A percentile compares a stretch with the other conserved stretches of the same genome.
Evolutionary conservation across 2,888 invertebrate species (phyloP).

Genomic region (Agriopis marginaria): DNA sequence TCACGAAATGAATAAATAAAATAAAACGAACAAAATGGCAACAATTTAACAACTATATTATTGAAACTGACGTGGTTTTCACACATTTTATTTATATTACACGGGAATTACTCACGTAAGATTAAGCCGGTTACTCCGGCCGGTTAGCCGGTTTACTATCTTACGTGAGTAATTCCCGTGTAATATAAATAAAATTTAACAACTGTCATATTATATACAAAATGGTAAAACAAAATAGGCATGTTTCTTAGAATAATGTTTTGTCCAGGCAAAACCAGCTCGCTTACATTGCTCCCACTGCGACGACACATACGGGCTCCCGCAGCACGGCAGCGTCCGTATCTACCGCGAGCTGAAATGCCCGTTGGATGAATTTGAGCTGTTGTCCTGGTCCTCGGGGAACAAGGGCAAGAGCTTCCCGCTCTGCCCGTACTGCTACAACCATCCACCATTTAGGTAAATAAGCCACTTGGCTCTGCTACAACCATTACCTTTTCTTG

Average conservation of each 20-base stretch:
- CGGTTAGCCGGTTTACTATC: too few relatives aligned
- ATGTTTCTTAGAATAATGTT: neutral
- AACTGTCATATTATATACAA: too few relatives aligned
- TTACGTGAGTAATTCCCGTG: too few relatives aligned
- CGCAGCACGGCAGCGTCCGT: conserved; percentile 96
- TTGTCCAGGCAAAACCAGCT: conserved; percentile 91
- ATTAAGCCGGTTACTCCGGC: too few relatives aligned
- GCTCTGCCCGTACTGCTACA: conserved; percentile 99
- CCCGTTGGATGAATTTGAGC: conserved; percentile 98
- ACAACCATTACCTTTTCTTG: conserved; percentile 19
- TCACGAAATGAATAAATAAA: too few relatives aligned
- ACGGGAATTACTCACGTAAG: too few relatives aligned
- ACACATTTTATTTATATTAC: too few relatives aligned
- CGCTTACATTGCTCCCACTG: conserved; percentile 98
- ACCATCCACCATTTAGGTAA: conserved; percentile 97
- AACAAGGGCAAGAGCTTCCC: conserved; percentile 97
- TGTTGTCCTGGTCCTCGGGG: conserved; percentile 97
- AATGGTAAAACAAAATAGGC: neutral
- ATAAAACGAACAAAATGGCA: too few relatives aligned
- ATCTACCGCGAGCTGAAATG: conserved; percentile 98
- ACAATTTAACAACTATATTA: too few relatives aligned
- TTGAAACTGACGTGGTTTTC: too few relatives aligned
- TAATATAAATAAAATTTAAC: too few relatives aligned
- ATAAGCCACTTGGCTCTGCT: neutral
- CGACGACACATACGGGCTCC: conserved; percentile 98